Evolutionary conservation across 2,797 vertebrate genomes (phyloP), one percentile per base, ranked within the genome.

Genomic region (Danio albolineatus): DNA sequence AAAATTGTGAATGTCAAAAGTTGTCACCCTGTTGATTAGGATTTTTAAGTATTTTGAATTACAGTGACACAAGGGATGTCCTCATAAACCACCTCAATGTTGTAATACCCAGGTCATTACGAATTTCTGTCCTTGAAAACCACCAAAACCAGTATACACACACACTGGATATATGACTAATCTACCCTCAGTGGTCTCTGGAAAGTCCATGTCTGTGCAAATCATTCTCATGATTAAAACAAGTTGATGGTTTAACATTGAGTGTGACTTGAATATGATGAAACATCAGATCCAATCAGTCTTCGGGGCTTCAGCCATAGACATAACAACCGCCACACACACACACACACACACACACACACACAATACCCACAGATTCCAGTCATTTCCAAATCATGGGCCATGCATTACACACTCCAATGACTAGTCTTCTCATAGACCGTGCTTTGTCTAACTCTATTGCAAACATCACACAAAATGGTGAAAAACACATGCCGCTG

Each of bases 371-470:
- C 44, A 73, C n/a, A 78, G 8, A 73, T 75, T 78, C 53, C 10
- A 51, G 44, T 54, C 21, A 79, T 73, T 79, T 76, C 53, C 64
- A 64, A 77, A 81, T 54, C 73, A 80, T 61, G 71, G 46, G 21
- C 17, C 21, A 43, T 54, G 64, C 17, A 65, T 83, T 80, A 74
- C 56, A 72, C 60, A 71, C 69, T 53, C 44, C 39, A 41, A 17
- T 41, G 71, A 73, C 67, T 71, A 56, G 28, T 16, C 36, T 36
- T 7, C 2, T 67, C 39, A 76, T 54, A 80, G 57, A 49, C 43
- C 14, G 4, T 2, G 13, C 19, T 79, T 81, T 79, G 79, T 80
- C 75, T 73, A n/a, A 38, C 21, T 5, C 10, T 5, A 2, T 49
- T 10, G 0, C 28, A 77, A 39, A 28, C 1, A 81, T 59, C 38